Evolutionary conservation across 2,888 invertebrate species (phyloP).

Genomic region (Pinctada fucata): DNA sequence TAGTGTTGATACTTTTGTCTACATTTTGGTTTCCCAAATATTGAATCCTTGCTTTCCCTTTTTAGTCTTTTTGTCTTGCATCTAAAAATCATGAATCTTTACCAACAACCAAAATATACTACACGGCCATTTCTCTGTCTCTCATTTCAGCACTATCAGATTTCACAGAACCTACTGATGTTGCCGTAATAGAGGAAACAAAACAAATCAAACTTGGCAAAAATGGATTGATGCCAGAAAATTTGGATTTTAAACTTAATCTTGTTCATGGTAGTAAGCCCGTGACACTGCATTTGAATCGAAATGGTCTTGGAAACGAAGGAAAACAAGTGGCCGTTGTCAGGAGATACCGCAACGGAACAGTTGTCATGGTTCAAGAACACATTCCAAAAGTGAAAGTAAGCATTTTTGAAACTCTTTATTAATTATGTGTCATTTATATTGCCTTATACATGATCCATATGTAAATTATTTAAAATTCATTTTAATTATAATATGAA

Average conservation of each 20-base stretch:
- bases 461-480: too few species aligned
- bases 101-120: too few species aligned
- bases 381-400: conserved; percentile 31
- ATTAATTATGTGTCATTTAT: neutral
- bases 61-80: too few species aligned
- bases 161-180: conserved; percentile 14
- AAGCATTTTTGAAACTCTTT: neutral
- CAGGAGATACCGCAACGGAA: conserved; percentile 24
- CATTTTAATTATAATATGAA: too few species aligned
- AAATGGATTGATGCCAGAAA: conserved; percentile 17
- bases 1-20: too few species aligned
- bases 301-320: conserved; percentile 26
- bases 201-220: neutral
- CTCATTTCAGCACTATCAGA: neutral
- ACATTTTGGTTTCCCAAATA: too few species aligned
- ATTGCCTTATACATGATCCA: too few species aligned
- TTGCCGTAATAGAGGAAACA: conserved; percentile 21
- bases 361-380: conserved; percentile 21
- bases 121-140: too few species aligned
- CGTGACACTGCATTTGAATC: neutral
- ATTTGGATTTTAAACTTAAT: conserved; percentile 11
- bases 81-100: too few species aligned
- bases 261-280: conserved; percentile 10
- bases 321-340: conserved; percentile 23
- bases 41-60: too few species aligned